Conservation (phyloP, 1,140 invertebrate species). For the Brachionus angularis region DNA sequence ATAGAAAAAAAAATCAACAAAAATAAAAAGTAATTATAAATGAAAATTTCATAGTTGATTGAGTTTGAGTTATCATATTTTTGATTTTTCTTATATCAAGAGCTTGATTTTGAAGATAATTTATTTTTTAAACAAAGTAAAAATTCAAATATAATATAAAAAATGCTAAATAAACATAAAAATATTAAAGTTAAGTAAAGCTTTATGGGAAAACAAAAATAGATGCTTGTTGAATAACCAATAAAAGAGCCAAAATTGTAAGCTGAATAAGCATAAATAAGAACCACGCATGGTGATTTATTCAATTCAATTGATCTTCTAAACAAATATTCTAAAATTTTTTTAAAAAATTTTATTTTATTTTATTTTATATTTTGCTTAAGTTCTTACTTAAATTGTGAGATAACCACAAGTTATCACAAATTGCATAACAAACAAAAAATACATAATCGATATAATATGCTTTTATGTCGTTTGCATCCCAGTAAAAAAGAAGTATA, state of each 20-base stretch:
- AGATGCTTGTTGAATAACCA: constrained; percentile 4
- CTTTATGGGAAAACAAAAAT: constrained; percentile 11
- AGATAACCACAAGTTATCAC: constrained; percentile 10
- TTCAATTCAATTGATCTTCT: constrained; percentile 12
- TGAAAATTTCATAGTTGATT: too few species aligned
- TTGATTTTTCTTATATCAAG: too few species aligned
- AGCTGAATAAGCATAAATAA: not conserved
- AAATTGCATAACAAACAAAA: constrained; percentile 14
- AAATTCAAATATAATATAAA: not conserved
- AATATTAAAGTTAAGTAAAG: not conserved
- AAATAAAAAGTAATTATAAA: too few species aligned
- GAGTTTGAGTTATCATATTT: too few species aligned
- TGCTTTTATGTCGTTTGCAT: not conserved
- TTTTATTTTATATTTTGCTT: not conserved
- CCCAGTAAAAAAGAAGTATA: constrained; percentile 17
- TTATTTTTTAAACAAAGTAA: too few species aligned
- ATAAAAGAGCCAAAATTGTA: not conserved
- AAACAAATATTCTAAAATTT: constrained; percentile 14
- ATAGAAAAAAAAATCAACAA: too few species aligned
- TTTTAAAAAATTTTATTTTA: not conserved
- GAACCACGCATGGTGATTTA: not conserved
- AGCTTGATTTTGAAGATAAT: too few species aligned
- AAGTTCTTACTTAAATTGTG: constrained; percentile 10
- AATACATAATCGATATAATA: not conserved
- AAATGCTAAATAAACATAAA: not conserved